Base-by-base conservation (phyloP, 2,113 vertebrate genomes). In the Lamprologus ornatipinnis region DNA sequence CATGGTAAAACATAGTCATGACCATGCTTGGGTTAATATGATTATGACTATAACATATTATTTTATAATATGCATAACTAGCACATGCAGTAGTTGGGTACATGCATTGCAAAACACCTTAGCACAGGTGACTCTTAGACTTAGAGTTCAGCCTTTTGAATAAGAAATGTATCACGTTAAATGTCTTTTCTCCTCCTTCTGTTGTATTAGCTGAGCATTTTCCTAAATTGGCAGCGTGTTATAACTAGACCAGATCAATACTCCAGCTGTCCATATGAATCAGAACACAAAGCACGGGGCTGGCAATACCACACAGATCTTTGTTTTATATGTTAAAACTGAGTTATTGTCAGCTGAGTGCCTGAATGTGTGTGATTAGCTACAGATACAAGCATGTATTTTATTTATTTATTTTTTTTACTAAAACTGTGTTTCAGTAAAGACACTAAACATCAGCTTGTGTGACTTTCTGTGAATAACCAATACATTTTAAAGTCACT, bases 341-440 rank as follows among this genome's bases (percentile, higher is more conserved):
- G 40, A 7, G 68, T 28, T 75, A 28, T 47, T 75, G 68, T 47
- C 42, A 49, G 6, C 42, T 19, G 2, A 26, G 23, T 47, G 14
- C 68, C 8, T 73, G 13, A 73, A 73, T 28, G 14, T 47, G 23
- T 47, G 42, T 28, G 42, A 49, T 19, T 49, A 75, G 23, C 4
- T 19, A 26, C 23, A 28, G 40, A 75, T 47, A 28, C 9, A 73
- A 17, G 40, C 14, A 47, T 45, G 37, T 11, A 6, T 60, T 3
- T 12, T 1, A 3, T 2, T 1, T 10, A 2, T 1, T 4, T 10
- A 3, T 4, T 5, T n/a, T n/a, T 21, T n/a, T 70, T 3, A 45
- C 40, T 73, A 73, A 37, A 73, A 17, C 14, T 28, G 14, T 75
- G 42, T 75, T 75, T 75, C 42, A 47, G 21, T 75, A 47, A 47